These are phyloP conservation scores for Sphecodes monilicornis DNA, from an alignment of 2,888 invertebrate species.

Conservation along the genomic window DNA sequence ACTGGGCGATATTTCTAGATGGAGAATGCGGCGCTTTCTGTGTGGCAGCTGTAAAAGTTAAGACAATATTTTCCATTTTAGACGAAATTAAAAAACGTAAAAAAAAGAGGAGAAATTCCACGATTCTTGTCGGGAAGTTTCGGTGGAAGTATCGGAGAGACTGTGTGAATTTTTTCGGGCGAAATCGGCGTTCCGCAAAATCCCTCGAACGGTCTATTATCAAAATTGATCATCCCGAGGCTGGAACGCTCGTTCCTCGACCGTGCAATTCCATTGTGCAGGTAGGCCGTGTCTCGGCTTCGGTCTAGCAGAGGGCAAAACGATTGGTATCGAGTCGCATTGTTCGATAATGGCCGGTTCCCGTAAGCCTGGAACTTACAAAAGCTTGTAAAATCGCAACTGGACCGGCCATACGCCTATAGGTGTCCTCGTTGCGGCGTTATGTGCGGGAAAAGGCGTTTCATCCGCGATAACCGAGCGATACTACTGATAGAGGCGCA, in stretches of 20 bases:
- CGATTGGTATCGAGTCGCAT: conserved; percentile 64
- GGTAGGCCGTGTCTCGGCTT: conserved; percentile 44
- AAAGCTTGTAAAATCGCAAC: conserved; percentile 64
- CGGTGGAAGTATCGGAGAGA: not conserved
- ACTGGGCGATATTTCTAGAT: not conserved
- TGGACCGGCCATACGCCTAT: conserved; percentile 37
- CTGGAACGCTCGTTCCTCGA: conserved; percentile 32
- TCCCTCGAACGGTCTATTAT: conserved; percentile 54
- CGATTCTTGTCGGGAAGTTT: not conserved
- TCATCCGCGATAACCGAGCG: conserved; percentile 39
- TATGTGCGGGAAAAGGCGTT: conserved; percentile 30
- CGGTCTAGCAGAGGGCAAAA: conserved; percentile 53
- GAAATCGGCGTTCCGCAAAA: conserved; percentile 38
- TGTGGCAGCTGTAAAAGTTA: not conserved
- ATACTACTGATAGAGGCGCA: conserved; percentile 30
- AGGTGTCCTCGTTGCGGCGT: conserved; percentile 36
- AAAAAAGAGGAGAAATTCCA: not conserved
- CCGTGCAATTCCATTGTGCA: conserved; percentile 50
- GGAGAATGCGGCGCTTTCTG: not conserved
- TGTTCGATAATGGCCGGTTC: conserved; percentile 68
- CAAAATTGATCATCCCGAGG: conserved; percentile 56
- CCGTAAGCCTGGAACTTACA: conserved; percentile 50
- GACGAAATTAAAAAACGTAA: too few relatives aligned
- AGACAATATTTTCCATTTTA: not conserved
- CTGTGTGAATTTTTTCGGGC: conserved; percentile 29